Conservation (phyloP, 2,888 invertebrate species). For the Kuschelorhynchus macadamiae region DNA sequence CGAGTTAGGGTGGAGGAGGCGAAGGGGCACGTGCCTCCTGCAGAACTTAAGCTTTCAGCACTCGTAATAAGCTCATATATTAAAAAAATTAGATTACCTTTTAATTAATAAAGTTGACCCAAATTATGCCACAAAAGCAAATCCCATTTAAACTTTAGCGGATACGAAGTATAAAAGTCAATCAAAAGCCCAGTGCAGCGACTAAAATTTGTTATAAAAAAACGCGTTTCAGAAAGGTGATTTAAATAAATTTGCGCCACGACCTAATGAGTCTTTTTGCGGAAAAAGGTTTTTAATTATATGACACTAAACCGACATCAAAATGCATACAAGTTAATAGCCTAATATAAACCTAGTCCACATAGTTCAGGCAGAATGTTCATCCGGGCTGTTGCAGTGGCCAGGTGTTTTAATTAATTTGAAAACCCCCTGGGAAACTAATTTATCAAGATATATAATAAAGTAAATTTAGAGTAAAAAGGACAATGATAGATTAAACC, state of each 20-base stretch:
- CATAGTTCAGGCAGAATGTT: slow-evolving; percentile 7
- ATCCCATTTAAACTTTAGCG: too few relatives aligned
- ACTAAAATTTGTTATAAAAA: too few relatives aligned
- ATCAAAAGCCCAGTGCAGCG: too few relatives aligned
- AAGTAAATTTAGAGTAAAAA: slow-evolving; percentile 45
- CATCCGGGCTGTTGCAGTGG: slow-evolving; percentile 3
- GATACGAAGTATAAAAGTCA: too few relatives aligned
- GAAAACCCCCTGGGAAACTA: slow-evolving; percentile 12
- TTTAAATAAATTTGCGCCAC: too few relatives aligned
- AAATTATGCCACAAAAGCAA: too few relatives aligned
- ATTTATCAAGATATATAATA: slow-evolving; percentile 12
- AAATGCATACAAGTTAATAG: slow-evolving; percentile 4
- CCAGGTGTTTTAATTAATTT: slow-evolving; percentile 21
- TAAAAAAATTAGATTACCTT: neutral
- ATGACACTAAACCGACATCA: neutral
- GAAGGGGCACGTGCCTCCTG: too few relatives aligned
- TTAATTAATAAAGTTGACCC: too few relatives aligned
- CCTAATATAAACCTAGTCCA: slow-evolving; percentile 11
- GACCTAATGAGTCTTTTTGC: neutral
- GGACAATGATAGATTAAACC: slow-evolving; percentile 51
- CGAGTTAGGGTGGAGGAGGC: too few relatives aligned
- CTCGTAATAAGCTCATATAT: too few relatives aligned
- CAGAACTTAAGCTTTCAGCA: too few relatives aligned
- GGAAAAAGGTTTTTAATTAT: neutral
- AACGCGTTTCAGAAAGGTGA: too few relatives aligned